Evolutionary conservation across 64 coral and sea anemone genomes (phyloP).

Genomic region (Montipora foliosa): DNA sequence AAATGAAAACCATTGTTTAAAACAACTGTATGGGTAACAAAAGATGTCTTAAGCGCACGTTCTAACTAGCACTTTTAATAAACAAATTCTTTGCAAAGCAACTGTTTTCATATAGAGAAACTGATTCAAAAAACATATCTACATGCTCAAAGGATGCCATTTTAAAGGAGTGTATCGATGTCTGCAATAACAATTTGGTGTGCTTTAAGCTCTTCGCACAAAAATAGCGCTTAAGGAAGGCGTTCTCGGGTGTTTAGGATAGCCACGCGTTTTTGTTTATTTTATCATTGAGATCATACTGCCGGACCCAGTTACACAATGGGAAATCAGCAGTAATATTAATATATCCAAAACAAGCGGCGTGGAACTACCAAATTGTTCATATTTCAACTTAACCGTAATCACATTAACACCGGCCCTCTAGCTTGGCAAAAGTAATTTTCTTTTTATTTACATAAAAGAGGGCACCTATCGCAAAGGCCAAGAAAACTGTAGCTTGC

Average conservation of each 20-base stretch:
- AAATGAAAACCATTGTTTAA: slow-evolving; percentile 42
- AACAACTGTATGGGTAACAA: background rate
- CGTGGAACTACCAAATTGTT: slow-evolving; percentile 61
- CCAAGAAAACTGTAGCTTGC: background rate
- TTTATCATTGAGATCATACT: slow-evolving; percentile 49
- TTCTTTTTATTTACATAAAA: background rate
- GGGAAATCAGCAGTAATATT: slow-evolving; percentile 63
- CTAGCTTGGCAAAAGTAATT: slow-evolving; percentile 30
- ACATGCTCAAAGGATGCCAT: background rate
- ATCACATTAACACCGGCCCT: slow-evolving; percentile 88
- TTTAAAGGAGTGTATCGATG: background rate
- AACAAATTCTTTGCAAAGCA: background rate
- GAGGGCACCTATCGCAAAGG: background rate
- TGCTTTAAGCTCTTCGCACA: slow-evolving; percentile 4
- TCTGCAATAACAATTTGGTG: background rate
- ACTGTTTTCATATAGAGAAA: background rate
- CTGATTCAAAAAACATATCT: background rate
- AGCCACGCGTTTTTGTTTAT: slow-evolving; percentile 91
- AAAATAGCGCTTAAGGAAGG: slow-evolving; percentile 33
- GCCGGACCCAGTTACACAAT: slow-evolving; percentile 55
- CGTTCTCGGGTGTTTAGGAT: background rate
- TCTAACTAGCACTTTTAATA: slow-evolving; percentile 9
- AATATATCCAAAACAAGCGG: slow-evolving; percentile 78
- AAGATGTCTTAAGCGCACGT: slow-evolving; percentile 10
- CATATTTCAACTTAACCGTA: slow-evolving; percentile 75